Conservation (phyloP, 2,113 vertebrate species). For the Chloebia gouldiae region DNA sequence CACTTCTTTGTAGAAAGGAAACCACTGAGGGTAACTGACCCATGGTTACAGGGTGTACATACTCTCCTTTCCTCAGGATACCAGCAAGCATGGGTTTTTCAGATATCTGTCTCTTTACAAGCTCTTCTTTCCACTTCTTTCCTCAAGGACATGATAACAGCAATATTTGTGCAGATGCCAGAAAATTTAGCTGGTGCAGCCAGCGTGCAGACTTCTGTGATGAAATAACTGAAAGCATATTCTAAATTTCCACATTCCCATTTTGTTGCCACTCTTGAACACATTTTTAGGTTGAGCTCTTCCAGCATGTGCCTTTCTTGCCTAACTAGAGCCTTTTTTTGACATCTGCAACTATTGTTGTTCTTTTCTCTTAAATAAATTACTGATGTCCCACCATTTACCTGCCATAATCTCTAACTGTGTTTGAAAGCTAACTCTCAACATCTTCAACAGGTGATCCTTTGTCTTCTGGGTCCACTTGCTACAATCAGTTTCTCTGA, state of each 20-base stretch:
- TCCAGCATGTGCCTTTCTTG: neutral
- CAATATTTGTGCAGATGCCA: neutral
- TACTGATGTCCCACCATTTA: neutral
- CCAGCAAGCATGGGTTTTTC: neutral
- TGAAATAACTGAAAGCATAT: neutral
- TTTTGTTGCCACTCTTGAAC: neutral
- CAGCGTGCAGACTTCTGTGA: neutral
- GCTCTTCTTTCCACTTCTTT: neutral
- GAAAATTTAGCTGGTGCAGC: neutral
- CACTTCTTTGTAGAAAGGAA: neutral
- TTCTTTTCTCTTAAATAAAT: neutral
- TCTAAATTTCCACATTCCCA: neutral
- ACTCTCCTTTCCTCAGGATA: neutral
- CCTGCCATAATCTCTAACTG: neutral
- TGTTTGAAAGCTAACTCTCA: neutral
- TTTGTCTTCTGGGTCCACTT: neutral
- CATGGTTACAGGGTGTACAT: fast-evolving
- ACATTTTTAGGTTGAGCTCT: neutral
- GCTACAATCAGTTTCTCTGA: neutral
- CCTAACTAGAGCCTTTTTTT: neutral
- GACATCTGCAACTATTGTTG: neutral
- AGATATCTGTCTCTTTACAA: neutral
- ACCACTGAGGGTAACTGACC: neutral
- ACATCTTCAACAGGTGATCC: neutral
- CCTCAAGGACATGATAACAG: neutral